These are phyloP conservation scores for Scolopax rusticola DNA, from an alignment of 2,797 vertebrate genomes.

Conservation along the genomic window DNA sequence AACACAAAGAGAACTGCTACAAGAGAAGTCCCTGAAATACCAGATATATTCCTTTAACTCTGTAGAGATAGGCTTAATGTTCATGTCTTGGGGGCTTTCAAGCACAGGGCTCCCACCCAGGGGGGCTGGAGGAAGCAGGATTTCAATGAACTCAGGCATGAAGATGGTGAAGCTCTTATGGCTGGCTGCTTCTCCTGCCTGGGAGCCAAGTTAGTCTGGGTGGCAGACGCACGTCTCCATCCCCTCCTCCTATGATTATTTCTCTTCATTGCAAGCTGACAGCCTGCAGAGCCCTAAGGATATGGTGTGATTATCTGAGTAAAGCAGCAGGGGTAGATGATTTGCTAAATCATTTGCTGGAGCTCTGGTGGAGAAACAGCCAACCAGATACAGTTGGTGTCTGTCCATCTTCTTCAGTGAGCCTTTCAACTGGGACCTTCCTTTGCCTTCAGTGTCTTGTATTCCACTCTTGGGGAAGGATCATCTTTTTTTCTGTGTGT, in stretches of 20 bases:
- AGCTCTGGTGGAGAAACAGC: background rate
- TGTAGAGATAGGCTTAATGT: background rate
- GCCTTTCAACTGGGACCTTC: background rate
- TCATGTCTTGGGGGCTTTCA: fast-evolving
- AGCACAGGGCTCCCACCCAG: background rate
- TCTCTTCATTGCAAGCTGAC: background rate
- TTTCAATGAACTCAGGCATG: fast-evolving
- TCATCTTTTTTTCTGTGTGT: background rate
- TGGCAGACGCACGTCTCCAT: background rate
- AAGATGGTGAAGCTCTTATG: background rate
- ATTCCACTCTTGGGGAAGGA: background rate
- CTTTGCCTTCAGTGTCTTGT: background rate
- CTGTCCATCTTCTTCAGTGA: background rate
- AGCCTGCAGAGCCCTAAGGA: background rate
- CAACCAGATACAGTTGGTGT: fast-evolving
- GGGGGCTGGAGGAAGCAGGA: background rate
- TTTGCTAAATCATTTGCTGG: background rate
- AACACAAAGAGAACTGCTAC: background rate
- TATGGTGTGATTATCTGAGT: background rate
- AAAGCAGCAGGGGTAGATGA: background rate
- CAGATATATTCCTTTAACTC: background rate
- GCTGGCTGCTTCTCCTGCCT: background rate
- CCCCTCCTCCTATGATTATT: background rate
- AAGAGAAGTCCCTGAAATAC: background rate
- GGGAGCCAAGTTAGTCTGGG: background rate